Conservation (phyloP, 1,140 invertebrate species). For the Parasteatoda tepidariorum region DNA sequence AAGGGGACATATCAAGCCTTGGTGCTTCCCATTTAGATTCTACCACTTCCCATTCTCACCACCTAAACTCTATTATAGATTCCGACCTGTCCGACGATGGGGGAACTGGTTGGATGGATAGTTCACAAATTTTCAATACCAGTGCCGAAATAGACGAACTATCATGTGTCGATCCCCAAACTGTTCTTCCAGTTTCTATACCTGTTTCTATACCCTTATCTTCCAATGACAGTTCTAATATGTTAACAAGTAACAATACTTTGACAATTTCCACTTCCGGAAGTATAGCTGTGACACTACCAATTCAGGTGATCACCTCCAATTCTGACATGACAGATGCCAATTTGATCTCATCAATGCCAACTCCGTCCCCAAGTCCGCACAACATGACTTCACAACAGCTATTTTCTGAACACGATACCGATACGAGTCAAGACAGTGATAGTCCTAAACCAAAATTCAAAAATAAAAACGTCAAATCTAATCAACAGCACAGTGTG, state of each 20-base stretch:
- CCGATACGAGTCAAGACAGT: slow-evolving; percentile 63
- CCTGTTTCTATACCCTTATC: not conserved
- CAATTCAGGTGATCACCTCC: slow-evolving; percentile 28
- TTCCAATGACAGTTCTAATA: not conserved
- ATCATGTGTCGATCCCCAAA: slow-evolving; percentile 66
- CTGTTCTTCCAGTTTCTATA: slow-evolving; percentile 65
- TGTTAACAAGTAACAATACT: slow-evolving; percentile 4
- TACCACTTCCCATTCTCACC: not conserved
- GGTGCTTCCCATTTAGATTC: slow-evolving; percentile 8
- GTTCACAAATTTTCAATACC: slow-evolving; percentile 35
- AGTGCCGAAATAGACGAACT: slow-evolving; percentile 56
- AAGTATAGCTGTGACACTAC: slow-evolving; percentile 47
- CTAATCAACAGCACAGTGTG: slow-evolving; percentile 67
- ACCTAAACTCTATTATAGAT: slow-evolving; percentile 55
- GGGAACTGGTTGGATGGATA: slow-evolving; percentile 6
- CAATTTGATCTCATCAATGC: slow-evolving; percentile 55
- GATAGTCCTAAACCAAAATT: slow-evolving; percentile 69
- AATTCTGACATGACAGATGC: slow-evolving; percentile 50
- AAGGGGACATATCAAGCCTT: not conserved
- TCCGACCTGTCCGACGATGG: slow-evolving; percentile 46
- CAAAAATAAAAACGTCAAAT: slow-evolving; percentile 66
- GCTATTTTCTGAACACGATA: slow-evolving; percentile 22
- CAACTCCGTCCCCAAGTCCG: slow-evolving; percentile 62
- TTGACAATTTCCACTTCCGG: slow-evolving; percentile 18
- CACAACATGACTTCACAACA: slow-evolving; percentile 62